Base-by-base conservation (phyloP, 1,140 invertebrate species). In the Pectinophora gossypiella region DNA sequence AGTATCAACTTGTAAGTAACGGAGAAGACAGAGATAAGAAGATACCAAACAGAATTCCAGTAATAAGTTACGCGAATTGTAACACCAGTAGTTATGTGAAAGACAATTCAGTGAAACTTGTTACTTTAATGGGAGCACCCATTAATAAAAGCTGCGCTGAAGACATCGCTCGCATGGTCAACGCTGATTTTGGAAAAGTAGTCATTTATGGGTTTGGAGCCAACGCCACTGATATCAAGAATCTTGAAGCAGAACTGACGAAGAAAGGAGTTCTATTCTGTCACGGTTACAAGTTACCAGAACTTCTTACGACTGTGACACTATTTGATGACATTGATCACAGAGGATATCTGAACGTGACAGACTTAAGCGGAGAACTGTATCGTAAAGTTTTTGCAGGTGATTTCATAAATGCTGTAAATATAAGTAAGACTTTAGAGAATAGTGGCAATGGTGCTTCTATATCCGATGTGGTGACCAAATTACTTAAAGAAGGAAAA, bases 1-100 rank as follows among this genome's bases (percentile, higher is more conserved):
- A 51, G 3, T 55, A 51, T 7, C 62, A 68, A 48, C 48, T 59
- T 1, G 62, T 68, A 0, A 65, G 59, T 38, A 68, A 62, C 12
- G 65, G 65, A 19, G 42, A 48, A 1, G 65, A 64, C 20, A 32
- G 4, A 10, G 42, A 47, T 43, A 59, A 20, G 15, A 68, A 68
- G 38, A 68, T 68, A 16, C 65, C 65, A 0, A 68, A 68, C 44
- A 44, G 65, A n/a, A 59, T 68, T 3, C 65, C 65, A 15, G 62
- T 65, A 9, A 20, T 51, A 1, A 64, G 48, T 21, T 65, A 62
- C 36, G 60, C 49, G 1, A 56, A 62, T 23, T 68, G 65, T 18
- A 50, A 59, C 21, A 68, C 62, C 10, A 56, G 54, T 18, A 36
- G 40, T 27, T 68, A 68, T 20, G 65, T 68, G 19, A 59, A 58